Evolutionary conservation across 2,888 invertebrate genomes (phyloP), one percentile per base, ranked within the genome.

Genomic region (Odontocolon sp.): DNA sequence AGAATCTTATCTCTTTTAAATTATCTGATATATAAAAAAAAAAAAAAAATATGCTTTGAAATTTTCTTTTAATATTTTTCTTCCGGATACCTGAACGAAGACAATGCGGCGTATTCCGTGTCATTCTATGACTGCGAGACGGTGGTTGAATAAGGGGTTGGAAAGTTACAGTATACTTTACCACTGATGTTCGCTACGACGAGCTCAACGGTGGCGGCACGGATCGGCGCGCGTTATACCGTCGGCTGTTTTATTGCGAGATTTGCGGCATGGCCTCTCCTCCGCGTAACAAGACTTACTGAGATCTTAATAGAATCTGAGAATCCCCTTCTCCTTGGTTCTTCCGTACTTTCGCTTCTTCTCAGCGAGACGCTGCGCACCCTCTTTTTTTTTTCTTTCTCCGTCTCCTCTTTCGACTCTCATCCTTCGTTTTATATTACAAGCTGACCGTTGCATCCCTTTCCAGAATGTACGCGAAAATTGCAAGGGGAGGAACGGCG

Each of bases 301-400:
- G 88, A 89, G 89, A 90, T 90, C 90, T 89, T 90, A 90, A 90
- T 90, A 88, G 90, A 90, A 90, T 90, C 90, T 90, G 83, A 86
- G 87, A 86, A 86, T 85, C 82, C 81, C 81, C 77, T 52, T 31
- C 72, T 71, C 78, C 56, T 78, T 80, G 64, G 38, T 28, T 77
- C 78, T 61, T 23, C 78, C 70, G 73, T 64, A 67, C 61, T 69
- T 63, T 71, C 59, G 67, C 45, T 73, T 70, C 73, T 79, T 74
- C 71, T 77, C 73, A 70, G 66, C 61, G 78, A 80, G 80, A 69
- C 80, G 80, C 78, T 78, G 78, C 81, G 78, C 61, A 75, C 79
- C 81, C 79, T 64, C 63, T 69, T 73, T 69, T 59, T 76, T 61
- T 56, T 61, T 59, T 79, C 77, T 64, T 61, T 75, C 80, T 68